These are phyloP conservation scores for Coleophora flavipennella DNA, from an alignment of 2,888 invertebrate genomes.

Conservation along the genomic window DNA sequence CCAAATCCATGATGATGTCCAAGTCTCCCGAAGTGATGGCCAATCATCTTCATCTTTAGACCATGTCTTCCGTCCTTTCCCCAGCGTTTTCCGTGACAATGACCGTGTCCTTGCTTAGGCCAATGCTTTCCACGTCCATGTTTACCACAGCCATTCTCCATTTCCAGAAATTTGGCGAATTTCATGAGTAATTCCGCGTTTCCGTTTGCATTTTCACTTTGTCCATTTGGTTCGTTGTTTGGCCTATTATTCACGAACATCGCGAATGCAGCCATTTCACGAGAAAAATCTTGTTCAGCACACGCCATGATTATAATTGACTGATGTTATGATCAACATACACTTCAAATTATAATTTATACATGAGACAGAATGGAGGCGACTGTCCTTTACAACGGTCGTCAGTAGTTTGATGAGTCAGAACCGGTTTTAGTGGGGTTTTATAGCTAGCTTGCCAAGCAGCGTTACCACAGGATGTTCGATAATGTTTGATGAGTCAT, in stretches of 20 bases:
- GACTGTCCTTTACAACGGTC: slow-evolving; percentile 16
- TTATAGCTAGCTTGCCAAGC: too few species aligned
- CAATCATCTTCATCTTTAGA: background rate
- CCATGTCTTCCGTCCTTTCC: background rate
- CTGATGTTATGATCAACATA: too few species aligned
- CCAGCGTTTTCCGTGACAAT: background rate
- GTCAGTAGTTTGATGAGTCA: slow-evolving; percentile 2
- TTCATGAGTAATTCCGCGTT: slow-evolving; percentile 22
- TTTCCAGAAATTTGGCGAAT: slow-evolving; percentile 23
- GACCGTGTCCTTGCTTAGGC: too few species aligned
- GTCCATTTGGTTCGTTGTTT: slow-evolving; percentile 9
- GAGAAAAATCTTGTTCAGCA: slow-evolving; percentile 14
- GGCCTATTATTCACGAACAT: slow-evolving; percentile 9
- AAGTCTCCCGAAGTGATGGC: slow-evolving; percentile 3
- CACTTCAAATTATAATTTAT: slow-evolving; percentile 7
- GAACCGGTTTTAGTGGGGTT: too few species aligned
- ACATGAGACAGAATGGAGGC: slow-evolving; percentile 7
- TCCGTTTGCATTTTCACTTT: slow-evolving; percentile 8
- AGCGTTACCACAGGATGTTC: background rate
- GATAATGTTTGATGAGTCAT: background rate
- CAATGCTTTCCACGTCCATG: slow-evolving; percentile 1
- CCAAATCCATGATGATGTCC: slow-evolving; percentile 11
- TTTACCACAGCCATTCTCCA: slow-evolving; percentile 11
- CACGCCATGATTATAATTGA: slow-evolving; percentile 22
- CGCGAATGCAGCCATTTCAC: slow-evolving; percentile 18